phyloP scores from a whole-genome alignment of 1,140 invertebrate species.

The Drosophila prosaltans region DNA sequence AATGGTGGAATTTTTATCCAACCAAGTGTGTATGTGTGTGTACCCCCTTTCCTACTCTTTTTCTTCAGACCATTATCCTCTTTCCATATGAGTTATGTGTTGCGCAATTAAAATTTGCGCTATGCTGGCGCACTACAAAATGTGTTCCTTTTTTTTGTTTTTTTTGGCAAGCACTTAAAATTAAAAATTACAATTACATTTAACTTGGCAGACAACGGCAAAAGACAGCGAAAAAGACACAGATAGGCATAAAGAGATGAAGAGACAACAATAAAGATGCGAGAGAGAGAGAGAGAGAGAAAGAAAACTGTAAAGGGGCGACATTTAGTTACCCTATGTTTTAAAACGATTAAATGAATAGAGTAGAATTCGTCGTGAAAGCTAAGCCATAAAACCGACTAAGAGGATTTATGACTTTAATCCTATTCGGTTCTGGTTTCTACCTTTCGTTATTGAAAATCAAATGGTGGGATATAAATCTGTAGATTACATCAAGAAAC shows the following conservation, averaged over 20 bases:
- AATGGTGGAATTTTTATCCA: constrained; percentile 21
- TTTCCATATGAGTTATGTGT: constrained; percentile 69
- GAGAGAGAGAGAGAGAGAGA: neutral
- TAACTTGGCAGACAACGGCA: constrained; percentile 65
- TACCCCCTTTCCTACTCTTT: neutral
- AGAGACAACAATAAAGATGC: constrained; percentile 16
- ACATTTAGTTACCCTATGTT: neutral
- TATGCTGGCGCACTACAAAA: constrained; percentile 67
- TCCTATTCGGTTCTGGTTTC: no score
- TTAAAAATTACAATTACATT: constrained; percentile 82
- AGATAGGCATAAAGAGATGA: constrained; percentile 2
- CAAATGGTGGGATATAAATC: no score
- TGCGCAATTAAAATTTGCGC: constrained; percentile 81
- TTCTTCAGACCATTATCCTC: neutral
- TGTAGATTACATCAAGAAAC: no score
- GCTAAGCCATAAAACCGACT: no score
- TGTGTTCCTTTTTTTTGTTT: constrained; percentile 37
- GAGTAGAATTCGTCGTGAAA: no score
- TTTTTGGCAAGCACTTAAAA: constrained; percentile 74
- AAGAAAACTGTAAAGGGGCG: neutral
- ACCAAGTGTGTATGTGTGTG: neutral
- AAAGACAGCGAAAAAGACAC: constrained; percentile 18
- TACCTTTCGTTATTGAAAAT: no score
- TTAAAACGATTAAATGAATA: no score
- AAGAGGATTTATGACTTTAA: no score